Base-by-base conservation (phyloP, 1,140 invertebrate genomes). In the silkworm (Bombyx mori) region DNA sequence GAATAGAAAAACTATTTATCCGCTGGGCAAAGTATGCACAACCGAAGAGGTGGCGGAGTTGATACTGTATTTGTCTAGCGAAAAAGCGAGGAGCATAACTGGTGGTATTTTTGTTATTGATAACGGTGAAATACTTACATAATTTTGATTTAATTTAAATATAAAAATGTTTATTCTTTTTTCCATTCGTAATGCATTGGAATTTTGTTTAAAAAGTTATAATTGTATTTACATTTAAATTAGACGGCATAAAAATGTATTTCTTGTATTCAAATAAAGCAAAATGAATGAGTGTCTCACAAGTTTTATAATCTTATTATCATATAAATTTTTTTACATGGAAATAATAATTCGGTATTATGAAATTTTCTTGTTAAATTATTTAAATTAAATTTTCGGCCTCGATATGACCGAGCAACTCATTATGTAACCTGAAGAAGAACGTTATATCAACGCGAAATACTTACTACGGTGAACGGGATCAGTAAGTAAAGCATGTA, bases 21-120 rank as follows among this genome's bases (percentile, higher is more conserved):
- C 79, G 9, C 60, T 85, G 22, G 61, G 77, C 26, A 84, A 84
- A 77, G 69, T 79, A 62, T 77, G 69, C 12, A 68, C 80, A 72
- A 79, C 73, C 68, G 75, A 77, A 57, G 96, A 97, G 88, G 94
- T 97, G 3, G 95, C 95, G 7, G 90, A 90, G 60, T 88, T 93
- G 3, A 96, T 97, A 71, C 91, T 93, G 51, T 97, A 96, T 87
- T 83, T 97, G 45, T 95, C 96, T 2, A 95, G 93, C 52, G 91
- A 94, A 67, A 90, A 91, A 63, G 90, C 95, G 26, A 92, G 91
- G 55, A 97, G 94, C 76, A 95, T 94, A 46, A 97, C 96, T 44
- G 96, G 95, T 12, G 91, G 89, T 48, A 91, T 90, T 55, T 68
- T 96, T 53, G 91, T 94, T 46, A 92, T 97, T 35, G 96, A 97